Conservation (phyloP, 2,888 invertebrate genomes). For the Rhagium mordax region DNA sequence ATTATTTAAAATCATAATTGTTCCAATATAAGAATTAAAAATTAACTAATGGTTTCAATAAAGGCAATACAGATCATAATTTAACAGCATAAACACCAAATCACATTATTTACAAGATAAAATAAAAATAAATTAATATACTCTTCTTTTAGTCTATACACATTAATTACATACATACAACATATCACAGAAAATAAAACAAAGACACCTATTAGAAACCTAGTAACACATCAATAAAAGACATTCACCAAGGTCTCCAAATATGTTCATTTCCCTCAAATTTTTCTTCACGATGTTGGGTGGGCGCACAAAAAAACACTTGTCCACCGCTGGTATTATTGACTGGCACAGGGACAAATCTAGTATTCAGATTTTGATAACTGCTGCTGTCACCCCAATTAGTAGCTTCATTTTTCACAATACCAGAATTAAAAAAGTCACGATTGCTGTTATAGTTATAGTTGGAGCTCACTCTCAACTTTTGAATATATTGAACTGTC, state of each 20-base stretch:
- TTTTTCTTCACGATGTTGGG: neutral
- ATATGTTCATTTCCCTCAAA: neutral
- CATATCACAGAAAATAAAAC: constrained; percentile 2
- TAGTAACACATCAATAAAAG: neutral
- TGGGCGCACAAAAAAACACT: neutral
- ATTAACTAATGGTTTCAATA: neutral
- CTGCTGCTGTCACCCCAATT: neutral
- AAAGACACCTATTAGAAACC: neutral
- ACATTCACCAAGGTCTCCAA: neutral
- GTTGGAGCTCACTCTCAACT: constrained; percentile 60
- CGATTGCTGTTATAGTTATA: neutral
- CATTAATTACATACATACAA: neutral
- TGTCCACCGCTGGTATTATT: neutral
- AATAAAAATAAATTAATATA: neutral
- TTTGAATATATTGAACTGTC: constrained; percentile 75
- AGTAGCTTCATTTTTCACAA: neutral
- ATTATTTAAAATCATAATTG: neutral
- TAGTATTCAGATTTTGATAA: neutral
- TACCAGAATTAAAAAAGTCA: neutral
- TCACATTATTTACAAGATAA: neutral
- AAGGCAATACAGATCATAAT: neutral
- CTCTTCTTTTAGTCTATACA: neutral
- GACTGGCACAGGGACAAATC: neutral
- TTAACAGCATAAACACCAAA: neutral
- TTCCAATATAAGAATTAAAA: neutral